Base-by-base conservation (phyloP, 2,113 vertebrate genomes). In the Tupaia chinensis region DNA sequence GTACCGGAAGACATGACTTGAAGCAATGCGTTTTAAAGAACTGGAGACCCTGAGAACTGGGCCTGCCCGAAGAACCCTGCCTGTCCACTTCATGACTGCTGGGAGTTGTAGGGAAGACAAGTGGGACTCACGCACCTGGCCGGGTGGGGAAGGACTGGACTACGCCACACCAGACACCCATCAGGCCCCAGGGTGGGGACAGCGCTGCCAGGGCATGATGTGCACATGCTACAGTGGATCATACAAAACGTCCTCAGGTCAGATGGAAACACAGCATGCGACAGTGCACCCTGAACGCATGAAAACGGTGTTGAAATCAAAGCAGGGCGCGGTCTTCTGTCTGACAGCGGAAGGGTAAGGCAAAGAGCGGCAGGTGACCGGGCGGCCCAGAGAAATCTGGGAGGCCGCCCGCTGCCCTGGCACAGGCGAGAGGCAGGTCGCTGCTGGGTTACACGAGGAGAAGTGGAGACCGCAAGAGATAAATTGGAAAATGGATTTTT, bases 401-500 rank as follows among this genome's bases (percentile, higher is more conserved):
- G 15, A 17, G 23, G 0, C 0, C 60, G 11, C 54, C 72, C 60
- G 1, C 19, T 0, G 19, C 60, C 15, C 0, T 0, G 17, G 82
- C 54, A 9, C 29, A 73, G 29, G 63, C 60, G 9, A 12, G 54
- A 56, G 53, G 79, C 61, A 14, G n/a, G 29, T 25, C 25, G 14
- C 9, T 3, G 29, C 1, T 68, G 74, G 93, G 11, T 79, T 29
- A 58, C 7, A 25, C 1, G 69, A 23, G 5, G 74, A 66, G 80
- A 63, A 79, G 82, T 65, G 56, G 84, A n/a, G 25, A 58, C 65
- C 78, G 58, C 63, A 65, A 34, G 86, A 94, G 93, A 92, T 61
- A 91, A 88, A 96, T 65, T 84, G 78, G 72, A 90, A 97, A 93
- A 78, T 61, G 91, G 93, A 95, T 76, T 94, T 97, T 96, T 78